Conservation (phyloP, 2,888 invertebrate genomes). For the Ochlodes sylvanus region DNA sequence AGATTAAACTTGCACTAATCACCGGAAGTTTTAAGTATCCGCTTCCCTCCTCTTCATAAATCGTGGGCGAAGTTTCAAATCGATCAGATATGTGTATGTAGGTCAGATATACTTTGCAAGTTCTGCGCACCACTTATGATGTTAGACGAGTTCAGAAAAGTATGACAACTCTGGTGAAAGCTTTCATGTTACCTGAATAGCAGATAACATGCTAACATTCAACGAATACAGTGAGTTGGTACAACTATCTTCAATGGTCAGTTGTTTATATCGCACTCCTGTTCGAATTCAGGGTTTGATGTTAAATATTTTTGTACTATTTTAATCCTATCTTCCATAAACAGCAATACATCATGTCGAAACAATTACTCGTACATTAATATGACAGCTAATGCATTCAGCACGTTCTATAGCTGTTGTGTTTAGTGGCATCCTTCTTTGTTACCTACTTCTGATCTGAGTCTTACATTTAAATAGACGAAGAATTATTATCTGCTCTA, state of each 20-base stretch:
- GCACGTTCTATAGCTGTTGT: too few species aligned
- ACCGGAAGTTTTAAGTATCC: constrained; percentile 12
- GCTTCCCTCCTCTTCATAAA: constrained; percentile 21
- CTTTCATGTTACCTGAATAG: constrained; percentile 1
- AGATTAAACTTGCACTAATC: constrained; percentile 18
- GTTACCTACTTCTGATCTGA: too few species aligned
- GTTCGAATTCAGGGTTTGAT: too few species aligned
- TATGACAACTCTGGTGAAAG: not conserved
- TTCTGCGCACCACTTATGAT: constrained; percentile 14
- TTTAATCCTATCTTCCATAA: too few species aligned
- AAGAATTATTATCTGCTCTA: too few species aligned
- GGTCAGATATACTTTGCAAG: constrained; percentile 20
- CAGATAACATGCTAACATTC: not conserved
- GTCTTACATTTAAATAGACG: too few species aligned
- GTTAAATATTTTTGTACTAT: too few species aligned
- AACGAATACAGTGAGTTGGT: not conserved
- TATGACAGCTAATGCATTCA: too few species aligned
- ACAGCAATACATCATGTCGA: too few species aligned
- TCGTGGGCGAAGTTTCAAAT: constrained; percentile 15
- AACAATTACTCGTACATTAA: too few species aligned
- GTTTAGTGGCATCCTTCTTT: too few species aligned
- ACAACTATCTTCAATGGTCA: not conserved
- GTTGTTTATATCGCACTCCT: too few species aligned
- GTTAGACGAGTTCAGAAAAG: constrained; percentile 1
- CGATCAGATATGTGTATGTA: constrained; percentile 23